Evolutionary conservation across 2,888 invertebrate species (phyloP).

Genomic region (Acholoe squamosa): DNA sequence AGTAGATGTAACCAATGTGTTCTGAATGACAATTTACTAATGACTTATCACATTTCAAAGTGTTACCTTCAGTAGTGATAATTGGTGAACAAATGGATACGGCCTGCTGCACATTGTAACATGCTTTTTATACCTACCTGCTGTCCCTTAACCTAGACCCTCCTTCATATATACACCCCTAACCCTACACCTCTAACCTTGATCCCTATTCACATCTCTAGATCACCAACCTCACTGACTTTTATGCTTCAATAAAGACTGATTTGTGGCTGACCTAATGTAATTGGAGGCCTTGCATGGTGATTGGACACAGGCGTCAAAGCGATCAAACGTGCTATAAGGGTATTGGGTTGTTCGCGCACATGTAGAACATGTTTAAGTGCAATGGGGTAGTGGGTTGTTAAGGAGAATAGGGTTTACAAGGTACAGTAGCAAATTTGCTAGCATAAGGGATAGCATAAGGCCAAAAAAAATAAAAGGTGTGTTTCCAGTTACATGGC

Average conservation of each 20-base stretch:
- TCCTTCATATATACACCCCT: background rate
- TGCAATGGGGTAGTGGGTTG: background rate
- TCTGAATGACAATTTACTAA: too few species aligned
- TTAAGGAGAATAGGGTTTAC: too few species aligned
- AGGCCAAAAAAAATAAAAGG: too few species aligned
- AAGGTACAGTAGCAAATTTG: too few species aligned
- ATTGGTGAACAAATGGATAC: too few species aligned
- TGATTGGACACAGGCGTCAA: background rate
- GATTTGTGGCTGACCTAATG: background rate
- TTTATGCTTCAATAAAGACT: slow-evolving; percentile 14
- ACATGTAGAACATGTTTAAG: background rate
- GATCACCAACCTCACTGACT: background rate
- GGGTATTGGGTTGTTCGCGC: background rate
- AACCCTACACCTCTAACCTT: slow-evolving; percentile 6
- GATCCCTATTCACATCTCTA: background rate
- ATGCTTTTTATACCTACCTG: background rate
- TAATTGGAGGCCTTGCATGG: background rate
- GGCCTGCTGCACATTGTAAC: background rate
- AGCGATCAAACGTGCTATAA: slow-evolving; percentile 23
- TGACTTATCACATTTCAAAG: too few species aligned
- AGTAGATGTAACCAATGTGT: too few species aligned
- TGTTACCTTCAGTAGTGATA: too few species aligned
- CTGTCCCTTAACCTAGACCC: background rate
- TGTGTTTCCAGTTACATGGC: too few species aligned
- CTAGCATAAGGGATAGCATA: too few species aligned